Base-by-base conservation (phyloP, 2,113 vertebrate species). In the Campylomormyrus tamandua region DNA sequence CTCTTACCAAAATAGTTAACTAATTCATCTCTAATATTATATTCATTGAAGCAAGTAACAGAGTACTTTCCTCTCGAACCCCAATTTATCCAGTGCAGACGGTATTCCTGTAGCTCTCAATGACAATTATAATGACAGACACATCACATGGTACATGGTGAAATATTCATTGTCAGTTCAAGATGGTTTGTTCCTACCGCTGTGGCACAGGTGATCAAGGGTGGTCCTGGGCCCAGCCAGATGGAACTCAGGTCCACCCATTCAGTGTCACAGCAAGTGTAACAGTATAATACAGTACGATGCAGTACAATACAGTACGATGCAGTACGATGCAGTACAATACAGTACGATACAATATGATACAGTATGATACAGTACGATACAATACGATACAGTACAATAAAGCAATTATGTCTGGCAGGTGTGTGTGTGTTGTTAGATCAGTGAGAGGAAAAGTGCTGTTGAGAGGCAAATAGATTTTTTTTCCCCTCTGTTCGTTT, bases 281-380 rank as follows among this genome's bases (percentile, higher is more conserved):
- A n/a, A 62, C 56, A 62, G 24, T 62, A 62, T 2, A 1, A 58
- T 53, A 53, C 11, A 52, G 3, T 53, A 53, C 2, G 2, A 49
- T 49, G 11, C 48, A 49, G 10, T 49, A 49, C 0, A 0, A 49
- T 11, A 3, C 10, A 49, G 10, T 49, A 11, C 48, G 0, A 49
- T 49, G 0, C 2, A 49, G 10, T 49, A 3, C 0, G 0, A 49
- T 49, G 3, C 48, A 49, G 10, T 48, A 52, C 50, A 0, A 52
- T 17, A 0, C 50, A 52, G 1, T 52, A 52, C 1, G 0, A 52
- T 52, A 17, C 15, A 52, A 15, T 17, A 52, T 1, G 1, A 52
- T 52, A 1, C 15, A 52, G 13, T 52, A 52, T 13, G 4, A 52
- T 19, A 5, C 15, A 52, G 3, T 52, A 52, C 0, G 0, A 17